Conservation (phyloP, 2,113 vertebrate species). For the Mungos mungo region DNA sequence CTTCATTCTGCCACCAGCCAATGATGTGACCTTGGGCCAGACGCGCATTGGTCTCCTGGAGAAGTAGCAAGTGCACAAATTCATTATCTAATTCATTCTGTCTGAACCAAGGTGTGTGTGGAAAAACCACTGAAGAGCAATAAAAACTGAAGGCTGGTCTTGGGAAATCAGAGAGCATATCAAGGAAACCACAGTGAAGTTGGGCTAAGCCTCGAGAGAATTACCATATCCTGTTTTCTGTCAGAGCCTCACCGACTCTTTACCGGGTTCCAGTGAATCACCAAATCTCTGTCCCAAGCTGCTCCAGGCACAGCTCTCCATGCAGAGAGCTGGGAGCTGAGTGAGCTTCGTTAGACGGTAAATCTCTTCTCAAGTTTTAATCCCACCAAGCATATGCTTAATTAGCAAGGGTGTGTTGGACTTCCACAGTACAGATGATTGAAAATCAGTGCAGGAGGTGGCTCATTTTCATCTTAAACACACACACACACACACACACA, state of each 20-base stretch:
- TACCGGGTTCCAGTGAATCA: constrained; percentile 59
- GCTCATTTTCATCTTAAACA: constrained; percentile 19
- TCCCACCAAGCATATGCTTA: constrained; percentile 81
- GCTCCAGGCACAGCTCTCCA: constrained; percentile 42
- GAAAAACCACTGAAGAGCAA: constrained; percentile 28
- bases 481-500: not conserved
- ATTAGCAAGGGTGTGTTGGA: constrained; percentile 64
- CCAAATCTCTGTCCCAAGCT: constrained; percentile 32
- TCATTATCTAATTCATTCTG: constrained; percentile 1
- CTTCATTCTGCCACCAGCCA: not conserved
- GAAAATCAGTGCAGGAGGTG: constrained; percentile 7
- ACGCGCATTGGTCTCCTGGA: not conserved
- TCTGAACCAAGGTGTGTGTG: not conserved
- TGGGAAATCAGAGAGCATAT: constrained; percentile 48
- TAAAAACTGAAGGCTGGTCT: constrained; percentile 44
- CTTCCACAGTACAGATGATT: constrained; percentile 19
- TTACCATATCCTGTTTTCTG: constrained; percentile 66
- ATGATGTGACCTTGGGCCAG: not conserved
- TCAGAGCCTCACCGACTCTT: constrained; percentile 36
- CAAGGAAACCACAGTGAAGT: constrained; percentile 62
- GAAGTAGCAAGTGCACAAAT: not conserved
- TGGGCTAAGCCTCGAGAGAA: constrained; percentile 47
- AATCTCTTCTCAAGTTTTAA: constrained; percentile 51
- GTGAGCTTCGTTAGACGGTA: constrained; percentile 72
- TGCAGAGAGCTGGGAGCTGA: constrained; percentile 73